phyloP scores from a whole-genome alignment of 2,888 invertebrate genomes.

The Willowsia nigromaculata region DNA sequence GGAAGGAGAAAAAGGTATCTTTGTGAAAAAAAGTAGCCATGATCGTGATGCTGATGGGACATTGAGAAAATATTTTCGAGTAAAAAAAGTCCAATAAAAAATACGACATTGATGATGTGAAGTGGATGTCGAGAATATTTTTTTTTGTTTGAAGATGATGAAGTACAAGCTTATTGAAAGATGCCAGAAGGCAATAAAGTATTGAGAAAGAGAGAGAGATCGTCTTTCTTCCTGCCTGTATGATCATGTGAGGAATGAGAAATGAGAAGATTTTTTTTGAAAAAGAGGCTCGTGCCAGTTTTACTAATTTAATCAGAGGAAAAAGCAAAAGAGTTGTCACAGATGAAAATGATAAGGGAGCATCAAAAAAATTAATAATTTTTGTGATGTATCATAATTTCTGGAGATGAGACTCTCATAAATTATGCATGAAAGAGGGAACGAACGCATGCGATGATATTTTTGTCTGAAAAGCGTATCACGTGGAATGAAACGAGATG shows the following conservation, averaged over 20 bases:
- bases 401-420: too few species aligned
- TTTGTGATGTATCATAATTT: background rate
- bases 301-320: conserved; percentile 22
- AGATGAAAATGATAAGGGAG: background rate
- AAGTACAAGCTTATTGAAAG: background rate
- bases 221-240: background rate
- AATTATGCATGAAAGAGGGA: too few species aligned
- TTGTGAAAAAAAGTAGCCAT: too few species aligned
- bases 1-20: background rate
- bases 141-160: background rate
- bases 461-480: too few species aligned
- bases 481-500: too few species aligned
- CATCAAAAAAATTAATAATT: background rate
- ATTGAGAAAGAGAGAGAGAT: too few species aligned
- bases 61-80: background rate
- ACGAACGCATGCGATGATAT: too few species aligned
- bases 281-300: background rate
- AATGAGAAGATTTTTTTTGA: background rate
- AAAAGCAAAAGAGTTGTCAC: background rate
- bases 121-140: background rate
- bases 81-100: conserved; percentile 11
- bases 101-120: conserved; percentile 5
- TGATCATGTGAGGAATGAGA: conserved; percentile 10
- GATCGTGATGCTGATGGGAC: background rate
- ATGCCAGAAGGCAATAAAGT: conserved; percentile 31